Base-by-base conservation (phyloP, 2,888 invertebrate species). In the Torymus tubicola region DNA sequence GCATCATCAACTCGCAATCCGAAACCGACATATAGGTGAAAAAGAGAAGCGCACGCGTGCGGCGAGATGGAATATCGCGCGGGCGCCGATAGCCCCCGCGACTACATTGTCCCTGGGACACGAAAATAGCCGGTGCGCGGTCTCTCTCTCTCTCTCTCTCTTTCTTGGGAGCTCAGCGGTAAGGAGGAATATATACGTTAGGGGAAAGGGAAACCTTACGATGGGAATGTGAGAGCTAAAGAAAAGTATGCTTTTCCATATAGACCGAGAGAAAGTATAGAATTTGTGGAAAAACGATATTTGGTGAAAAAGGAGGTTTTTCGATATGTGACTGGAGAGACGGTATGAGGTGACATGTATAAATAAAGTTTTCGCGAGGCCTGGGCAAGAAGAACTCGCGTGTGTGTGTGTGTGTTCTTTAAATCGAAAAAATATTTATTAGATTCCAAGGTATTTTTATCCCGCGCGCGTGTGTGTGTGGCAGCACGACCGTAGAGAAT, bases 41-140 rank as follows among this genome's bases (percentile, higher is more conserved):
- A 78, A 78, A 68, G 74, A 74, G 78, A 78, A 74, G 70, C 21
- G 70, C 21, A 21, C 21, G 21, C 21, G 21, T 21, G n/a, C n/a
- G 21, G 21, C 42, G 42, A 42, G 42, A 42, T 42, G 78, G 74
- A 81, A 74, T 81, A 42, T 42, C 42, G 8, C 42, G 42, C 42
- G 42, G 42, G 42, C 64, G 70, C 42, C 70, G 69, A 65, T 78
- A 72, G 69, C 55, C 67, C 64, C 42, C 73, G 74, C 57, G 78
- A 65, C 83, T 86, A 83, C 85, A 85, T 86, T 85, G 85, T 86
- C 86, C 85, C 85, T 85, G 82, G 83, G 84, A 84, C 84, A 83
- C 86, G 75, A 86, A 86, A 86, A 86, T 86, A 86, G 85, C 84
- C 81, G 42, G 42, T 42, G 55, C 74, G 42, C 74, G 68, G 77